phyloP scores from a whole-genome alignment of 2,888 invertebrate species.

The Tanypteryx hageni region DNA sequence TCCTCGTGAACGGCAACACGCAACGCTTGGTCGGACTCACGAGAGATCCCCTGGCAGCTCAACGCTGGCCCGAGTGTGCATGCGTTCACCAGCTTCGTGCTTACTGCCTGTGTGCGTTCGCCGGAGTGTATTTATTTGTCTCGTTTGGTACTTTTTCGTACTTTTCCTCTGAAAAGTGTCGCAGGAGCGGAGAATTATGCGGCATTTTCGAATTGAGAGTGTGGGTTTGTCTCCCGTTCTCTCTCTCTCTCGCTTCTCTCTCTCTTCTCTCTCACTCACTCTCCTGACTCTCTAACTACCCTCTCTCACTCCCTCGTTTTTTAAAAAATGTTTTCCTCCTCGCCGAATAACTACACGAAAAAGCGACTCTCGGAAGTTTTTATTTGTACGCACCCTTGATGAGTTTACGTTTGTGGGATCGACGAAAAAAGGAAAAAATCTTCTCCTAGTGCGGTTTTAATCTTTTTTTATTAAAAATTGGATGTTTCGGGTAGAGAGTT shows the following conservation, averaged over 20 bases:
- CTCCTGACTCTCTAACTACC: not conserved
- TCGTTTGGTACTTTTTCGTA: not conserved
- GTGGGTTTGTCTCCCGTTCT: no score
- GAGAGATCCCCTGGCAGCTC: not conserved
- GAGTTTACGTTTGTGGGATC: not conserved
- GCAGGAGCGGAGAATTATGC: not conserved
- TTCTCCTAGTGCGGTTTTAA: no score
- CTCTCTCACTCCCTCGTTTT: not conserved
- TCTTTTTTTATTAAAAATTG: no score
- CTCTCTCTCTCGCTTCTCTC: not conserved
- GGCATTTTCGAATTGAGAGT: not conserved
- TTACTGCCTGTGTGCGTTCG: constrained; percentile 8
- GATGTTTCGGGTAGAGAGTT: no score
- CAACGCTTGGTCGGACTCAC: constrained; percentile 21
- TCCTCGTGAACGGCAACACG: constrained; percentile 14
- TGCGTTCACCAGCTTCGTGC: not conserved
- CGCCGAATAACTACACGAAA: no score
- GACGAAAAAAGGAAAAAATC: no score
- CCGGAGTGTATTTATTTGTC: not conserved
- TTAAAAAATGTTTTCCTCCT: not conserved
- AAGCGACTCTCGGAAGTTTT: not conserved
- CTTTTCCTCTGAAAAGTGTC: not conserved
- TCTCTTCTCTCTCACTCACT: not conserved
- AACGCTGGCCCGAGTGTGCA: not conserved
- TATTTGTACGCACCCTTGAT: not conserved